Base-by-base conservation (phyloP, 92 coral and sea anemone genomes). In the Palythoa grandiflora region DNA sequence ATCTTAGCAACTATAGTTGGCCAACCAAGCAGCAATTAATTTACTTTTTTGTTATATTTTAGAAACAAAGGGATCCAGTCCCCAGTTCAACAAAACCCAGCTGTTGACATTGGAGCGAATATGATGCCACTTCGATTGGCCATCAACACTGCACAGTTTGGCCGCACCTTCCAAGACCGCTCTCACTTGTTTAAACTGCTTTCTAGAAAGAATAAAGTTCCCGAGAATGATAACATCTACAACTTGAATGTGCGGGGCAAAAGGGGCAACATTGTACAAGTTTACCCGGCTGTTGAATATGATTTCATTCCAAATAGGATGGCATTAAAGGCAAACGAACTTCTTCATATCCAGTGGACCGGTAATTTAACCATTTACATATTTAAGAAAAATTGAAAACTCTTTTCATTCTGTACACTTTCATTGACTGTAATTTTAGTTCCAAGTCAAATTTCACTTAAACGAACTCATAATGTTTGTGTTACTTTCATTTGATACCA, bases 131-230 rank as follows among this genome's bases (percentile, higher is more conserved):
- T 97, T 19, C 94, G 92, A 35, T 93, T 97, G 6, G 99, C 99
- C 35, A 94, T 97, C 91, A 97, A 97, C 89, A 97, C 99, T 8
- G 98, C 99, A 8, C 99, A 97, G 75, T 95, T 88, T 92, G 99
- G 99, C 1, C 90, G 99, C 20, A 97, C 99, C 39, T 97, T 97
- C 89, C 99, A 97, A 88, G 99, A 95, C 88, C 93, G 99, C 40
- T 89, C 94, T 12, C 99, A 95, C 87, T 44, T 95, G 5, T 95
- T 97, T 78, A 93, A 81, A 77, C 88, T 97, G 7, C 83, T 88
- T 72, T 68, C 83, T 63, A 93, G 99, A 68, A 93, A 86, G 36
- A 19, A 38, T 12, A 78, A 53, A 5, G 92, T 94, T 28, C 91
- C 97, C 7, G 86, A 92, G 36, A 83, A 92, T 83, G 85, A 88